These are phyloP conservation scores for Sebastes trivittatus DNA, from an alignment of 2,797 vertebrate species.

Conservation along the genomic window DNA sequence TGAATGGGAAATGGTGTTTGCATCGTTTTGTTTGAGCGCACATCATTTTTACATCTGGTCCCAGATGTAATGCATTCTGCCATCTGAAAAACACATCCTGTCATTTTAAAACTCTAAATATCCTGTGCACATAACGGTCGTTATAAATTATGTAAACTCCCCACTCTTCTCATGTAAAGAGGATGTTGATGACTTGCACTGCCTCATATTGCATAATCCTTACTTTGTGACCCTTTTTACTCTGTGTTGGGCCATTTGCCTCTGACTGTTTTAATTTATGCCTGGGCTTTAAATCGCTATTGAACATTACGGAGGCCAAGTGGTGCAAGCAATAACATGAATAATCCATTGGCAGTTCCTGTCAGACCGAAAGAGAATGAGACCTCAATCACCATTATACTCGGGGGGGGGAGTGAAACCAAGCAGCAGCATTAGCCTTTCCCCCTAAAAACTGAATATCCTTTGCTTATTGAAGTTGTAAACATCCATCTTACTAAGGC, in stretches of 20 bases:
- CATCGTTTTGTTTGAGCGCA: not conserved
- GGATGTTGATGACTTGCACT: constrained; percentile 24
- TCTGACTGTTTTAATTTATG: constrained; percentile 67
- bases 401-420: constrained; percentile 45
- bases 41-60: not conserved
- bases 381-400: constrained; percentile 58
- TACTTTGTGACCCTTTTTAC: constrained; percentile 49
- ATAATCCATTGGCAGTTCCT: constrained; percentile 77
- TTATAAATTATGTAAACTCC: not conserved
- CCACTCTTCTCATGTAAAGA: not conserved
- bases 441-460: constrained; percentile 41
- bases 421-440: constrained; percentile 47
- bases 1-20: not conserved
- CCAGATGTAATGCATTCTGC: not conserved
- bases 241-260: constrained; percentile 49
- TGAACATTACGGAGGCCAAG: constrained; percentile 60
- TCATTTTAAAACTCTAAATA: constrained; percentile 3
- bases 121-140: not conserved
- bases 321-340: constrained; percentile 72
- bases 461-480: constrained; percentile 49
- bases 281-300: constrained; percentile 56
- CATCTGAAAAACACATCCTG: not conserved
- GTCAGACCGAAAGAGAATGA: constrained; percentile 56
- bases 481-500: constrained; percentile 49
- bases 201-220: constrained; percentile 30